Evolutionary conservation across 2,888 invertebrate genomes (phyloP).

Genomic region (Corbicula japonica): DNA sequence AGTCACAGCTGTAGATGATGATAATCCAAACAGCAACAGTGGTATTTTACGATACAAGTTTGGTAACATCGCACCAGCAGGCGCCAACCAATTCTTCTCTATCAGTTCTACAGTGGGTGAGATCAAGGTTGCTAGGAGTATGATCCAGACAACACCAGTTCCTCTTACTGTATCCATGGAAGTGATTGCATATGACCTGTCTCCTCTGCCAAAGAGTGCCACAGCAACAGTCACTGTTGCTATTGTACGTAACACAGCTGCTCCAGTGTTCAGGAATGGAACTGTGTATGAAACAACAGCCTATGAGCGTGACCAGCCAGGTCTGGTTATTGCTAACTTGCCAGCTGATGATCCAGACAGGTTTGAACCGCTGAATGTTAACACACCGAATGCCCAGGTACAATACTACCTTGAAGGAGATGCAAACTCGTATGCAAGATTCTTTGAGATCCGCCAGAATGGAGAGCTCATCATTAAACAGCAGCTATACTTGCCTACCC

Average conservation of each 20-base stretch:
- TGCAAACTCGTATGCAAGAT: conserved; percentile 54
- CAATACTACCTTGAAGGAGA: conserved; percentile 48
- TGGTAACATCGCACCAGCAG: conserved; percentile 15
- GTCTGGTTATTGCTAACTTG: conserved; percentile 28
- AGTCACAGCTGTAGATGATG: conserved; percentile 69
- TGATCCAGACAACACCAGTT: conserved; percentile 33
- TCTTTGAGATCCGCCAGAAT: conserved; percentile 64
- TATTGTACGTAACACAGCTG: conserved; percentile 66
- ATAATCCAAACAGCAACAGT: conserved; percentile 58
- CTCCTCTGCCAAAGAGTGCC: conserved; percentile 60
- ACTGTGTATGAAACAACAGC: conserved; percentile 33
- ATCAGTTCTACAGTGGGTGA: conserved; percentile 69
- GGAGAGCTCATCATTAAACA: conserved; percentile 66
- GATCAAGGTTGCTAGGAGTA: conserved; percentile 62
- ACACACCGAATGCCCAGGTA: conserved; percentile 76
- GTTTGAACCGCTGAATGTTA: conserved; percentile 41
- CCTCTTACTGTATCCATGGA: conserved; percentile 19
- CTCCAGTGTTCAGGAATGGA: conserved; percentile 53
- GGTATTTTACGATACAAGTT: conserved; percentile 62
- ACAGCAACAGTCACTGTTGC: conserved; percentile 54
- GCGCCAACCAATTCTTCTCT: conserved; percentile 61
- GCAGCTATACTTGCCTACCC: conserved; percentile 46
- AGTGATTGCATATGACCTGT: conserved; percentile 66
- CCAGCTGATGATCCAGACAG: conserved; percentile 67
- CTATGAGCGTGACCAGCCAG: conserved; percentile 39